Percentiles rank a stretch among this genome's conserved stretches.
Conservation (phyloP, 2,113 vertebrate genomes). For the Chlorodrepanis virens region DNA sequence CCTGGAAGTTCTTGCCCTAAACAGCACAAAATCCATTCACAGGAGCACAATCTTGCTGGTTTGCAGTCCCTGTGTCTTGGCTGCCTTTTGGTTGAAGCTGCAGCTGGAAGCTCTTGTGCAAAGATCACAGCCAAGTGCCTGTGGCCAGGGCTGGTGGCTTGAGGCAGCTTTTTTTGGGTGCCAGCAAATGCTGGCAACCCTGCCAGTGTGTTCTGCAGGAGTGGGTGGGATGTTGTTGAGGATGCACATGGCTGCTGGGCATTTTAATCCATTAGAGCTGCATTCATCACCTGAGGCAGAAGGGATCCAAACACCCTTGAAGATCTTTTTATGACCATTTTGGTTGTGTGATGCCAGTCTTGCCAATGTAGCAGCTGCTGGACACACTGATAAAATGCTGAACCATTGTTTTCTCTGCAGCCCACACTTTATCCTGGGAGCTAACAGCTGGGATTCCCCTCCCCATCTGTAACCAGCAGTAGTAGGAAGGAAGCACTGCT, state of each 20-base stretch:
- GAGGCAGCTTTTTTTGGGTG: background rate
- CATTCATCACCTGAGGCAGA: background rate
- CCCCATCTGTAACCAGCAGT: background rate
- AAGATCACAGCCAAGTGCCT: background rate
- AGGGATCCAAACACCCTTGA: background rate
- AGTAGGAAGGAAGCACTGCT: background rate
- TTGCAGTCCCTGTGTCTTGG: background rate
- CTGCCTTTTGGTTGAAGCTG: background rate
- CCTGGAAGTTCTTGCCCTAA: background rate
- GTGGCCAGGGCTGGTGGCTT: background rate
- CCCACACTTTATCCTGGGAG: background rate
- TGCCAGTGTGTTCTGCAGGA: background rate
- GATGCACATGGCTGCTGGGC: background rate
- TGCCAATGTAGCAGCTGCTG: background rate
- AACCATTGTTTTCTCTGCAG: background rate
- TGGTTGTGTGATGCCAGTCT: background rate
- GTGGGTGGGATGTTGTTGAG: background rate
- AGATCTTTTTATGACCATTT: background rate
- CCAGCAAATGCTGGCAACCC: background rate
- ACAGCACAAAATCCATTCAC: background rate
- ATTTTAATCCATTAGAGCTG: background rate
- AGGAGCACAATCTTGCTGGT: rapidly evolving
- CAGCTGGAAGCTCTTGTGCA: background rate
- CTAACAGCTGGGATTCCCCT: background rate
- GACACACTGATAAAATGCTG: background rate